Conservation (phyloP, 2,888 invertebrate species). For the Hypomecis atomaria region DNA sequence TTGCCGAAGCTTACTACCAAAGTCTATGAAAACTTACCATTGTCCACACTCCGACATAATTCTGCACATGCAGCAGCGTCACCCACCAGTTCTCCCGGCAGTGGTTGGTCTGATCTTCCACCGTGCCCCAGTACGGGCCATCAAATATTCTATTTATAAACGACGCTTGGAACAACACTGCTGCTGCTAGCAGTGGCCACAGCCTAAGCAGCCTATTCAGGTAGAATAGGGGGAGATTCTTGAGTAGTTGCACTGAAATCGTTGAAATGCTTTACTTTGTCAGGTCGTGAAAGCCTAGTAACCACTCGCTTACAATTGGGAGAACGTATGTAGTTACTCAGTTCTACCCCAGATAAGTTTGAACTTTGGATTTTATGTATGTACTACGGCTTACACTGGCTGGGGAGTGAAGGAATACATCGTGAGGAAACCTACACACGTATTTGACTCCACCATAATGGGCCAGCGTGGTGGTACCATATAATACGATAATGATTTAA, state of each 20-base stretch:
- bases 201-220: slow-evolving; percentile 63
- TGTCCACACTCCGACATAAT: slow-evolving; percentile 47
- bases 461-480: no score
- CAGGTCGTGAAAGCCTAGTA: neutral
- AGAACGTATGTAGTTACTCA: no score
- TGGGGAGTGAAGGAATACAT: no score
- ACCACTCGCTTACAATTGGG: no score
- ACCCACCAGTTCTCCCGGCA: slow-evolving; percentile 62
- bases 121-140: slow-evolving; percentile 66
- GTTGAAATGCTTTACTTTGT: neutral
- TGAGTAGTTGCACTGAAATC: slow-evolving; percentile 54
- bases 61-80: slow-evolving; percentile 62
- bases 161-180: slow-evolving; percentile 61
- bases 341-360: no score
- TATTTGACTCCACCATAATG: no score
- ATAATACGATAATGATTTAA: no score
- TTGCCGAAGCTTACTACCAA: no score
- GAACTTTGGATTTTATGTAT: no score
- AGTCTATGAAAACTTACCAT: slow-evolving; percentile 55
- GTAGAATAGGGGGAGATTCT: slow-evolving; percentile 65
- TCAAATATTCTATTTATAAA: slow-evolving; percentile 58
- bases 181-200: slow-evolving; percentile 61
- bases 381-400: no score
- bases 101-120: slow-evolving; percentile 52
- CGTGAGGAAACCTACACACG: no score